Percentiles rank a stretch among this genome's conserved stretches.
phyloP scores from a whole-genome alignment of 2,113 vertebrate genomes.

The Clinocottus analis region DNA sequence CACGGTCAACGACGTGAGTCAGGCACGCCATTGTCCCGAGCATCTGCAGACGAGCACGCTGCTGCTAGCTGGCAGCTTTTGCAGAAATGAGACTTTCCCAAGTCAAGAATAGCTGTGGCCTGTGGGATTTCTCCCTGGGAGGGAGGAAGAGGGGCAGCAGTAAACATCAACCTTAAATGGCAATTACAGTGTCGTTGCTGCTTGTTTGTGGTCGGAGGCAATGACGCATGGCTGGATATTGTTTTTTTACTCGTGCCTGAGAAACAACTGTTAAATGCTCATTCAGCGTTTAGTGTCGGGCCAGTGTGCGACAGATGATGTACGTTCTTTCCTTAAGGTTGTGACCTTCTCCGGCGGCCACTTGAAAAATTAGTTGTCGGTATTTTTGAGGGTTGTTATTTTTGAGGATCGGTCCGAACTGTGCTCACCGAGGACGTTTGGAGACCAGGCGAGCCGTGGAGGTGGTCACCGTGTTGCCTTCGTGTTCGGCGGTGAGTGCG shows the following conservation, averaged over 20 bases:
- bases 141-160: neutral
- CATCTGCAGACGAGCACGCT: constrained; percentile 62
- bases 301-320: too few relatives aligned
- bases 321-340: constrained; percentile 37
- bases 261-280: constrained; percentile 14
- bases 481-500: constrained; percentile 34
- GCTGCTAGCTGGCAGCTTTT: constrained; percentile 66
- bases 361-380: constrained; percentile 60
- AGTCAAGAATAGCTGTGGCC: constrained; percentile 79
- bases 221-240: constrained; percentile 32
- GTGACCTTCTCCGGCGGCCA: constrained; percentile 44
- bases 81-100: constrained; percentile 80
- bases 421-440: constrained; percentile 55
- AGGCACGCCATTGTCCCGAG: constrained; percentile 73
- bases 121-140: constrained; percentile 63
- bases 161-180: constrained; percentile 80
- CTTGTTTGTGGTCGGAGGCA: constrained; percentile 19
- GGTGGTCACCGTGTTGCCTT: constrained; percentile 38
- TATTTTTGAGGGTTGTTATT: constrained; percentile 74
- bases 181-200: constrained; percentile 35
- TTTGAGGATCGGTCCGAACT: constrained; percentile 22
- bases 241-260: constrained; percentile 25
- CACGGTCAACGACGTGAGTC: constrained; percentile 71
- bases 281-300: neutral
- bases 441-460: constrained; percentile 51